These are phyloP conservation scores for Xiphophorus couchianus DNA, from an alignment of 2,113 vertebrate genomes.

Conservation along the genomic window DNA sequence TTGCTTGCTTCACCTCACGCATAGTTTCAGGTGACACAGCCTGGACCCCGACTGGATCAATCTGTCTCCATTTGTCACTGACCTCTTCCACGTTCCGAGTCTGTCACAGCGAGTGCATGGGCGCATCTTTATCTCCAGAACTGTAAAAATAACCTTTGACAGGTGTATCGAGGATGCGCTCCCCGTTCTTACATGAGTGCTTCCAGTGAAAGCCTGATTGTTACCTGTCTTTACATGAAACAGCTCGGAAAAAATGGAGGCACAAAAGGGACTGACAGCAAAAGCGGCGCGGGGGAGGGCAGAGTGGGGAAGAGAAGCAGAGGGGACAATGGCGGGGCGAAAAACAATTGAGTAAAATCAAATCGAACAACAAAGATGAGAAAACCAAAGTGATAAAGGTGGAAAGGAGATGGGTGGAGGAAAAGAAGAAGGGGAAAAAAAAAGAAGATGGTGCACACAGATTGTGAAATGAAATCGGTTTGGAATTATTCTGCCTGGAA, in stretches of 20 bases:
- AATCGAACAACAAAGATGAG: conserved; percentile 30
- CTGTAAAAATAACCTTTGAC: conserved; percentile 52
- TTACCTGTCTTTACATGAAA: conserved; percentile 59
- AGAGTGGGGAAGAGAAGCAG: background rate
- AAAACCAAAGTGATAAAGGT: conserved; percentile 16
- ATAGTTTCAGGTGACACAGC: conserved; percentile 63
- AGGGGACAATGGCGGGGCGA: background rate
- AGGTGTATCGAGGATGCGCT: conserved; percentile 44
- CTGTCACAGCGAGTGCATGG: conserved; percentile 7
- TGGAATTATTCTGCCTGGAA: conserved; percentile 48
- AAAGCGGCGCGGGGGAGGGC: background rate
- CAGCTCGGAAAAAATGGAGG: conserved; percentile 33
- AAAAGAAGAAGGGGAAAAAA: conserved; percentile 1
- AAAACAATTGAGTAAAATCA: conserved; percentile 35
- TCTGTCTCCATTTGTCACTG: conserved; percentile 76
- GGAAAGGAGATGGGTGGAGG: conserved; percentile 1
- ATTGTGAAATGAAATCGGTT: conserved; percentile 28
- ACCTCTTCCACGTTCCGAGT: conserved; percentile 27
- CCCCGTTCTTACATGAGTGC: conserved; percentile 50
- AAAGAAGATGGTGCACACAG: conserved; percentile 16
- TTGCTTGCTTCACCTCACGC: conserved; percentile 2
- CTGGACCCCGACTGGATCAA: conserved; percentile 80
- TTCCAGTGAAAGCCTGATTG: conserved; percentile 57
- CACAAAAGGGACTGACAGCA: conserved; percentile 38
- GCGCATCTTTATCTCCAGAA: conserved; percentile 33